Evolutionary conservation across 2,113 vertebrate species (phyloP), one percentile per base, ranked within the genome.

Genomic region (Hippopotamus amphibius): DNA sequence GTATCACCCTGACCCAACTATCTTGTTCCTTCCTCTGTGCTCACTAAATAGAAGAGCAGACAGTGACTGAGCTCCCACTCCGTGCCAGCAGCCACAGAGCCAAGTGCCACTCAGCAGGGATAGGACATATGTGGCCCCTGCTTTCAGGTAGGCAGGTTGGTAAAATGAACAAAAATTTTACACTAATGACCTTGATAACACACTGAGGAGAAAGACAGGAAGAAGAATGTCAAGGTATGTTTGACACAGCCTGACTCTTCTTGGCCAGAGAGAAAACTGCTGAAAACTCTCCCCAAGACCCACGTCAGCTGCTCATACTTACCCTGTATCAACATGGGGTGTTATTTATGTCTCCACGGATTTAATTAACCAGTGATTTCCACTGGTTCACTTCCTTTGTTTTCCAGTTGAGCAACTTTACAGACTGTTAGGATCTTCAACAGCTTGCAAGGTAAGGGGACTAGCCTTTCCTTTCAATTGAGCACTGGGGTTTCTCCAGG

Each of bases 401-500:
- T 90, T 97, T 92, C 84, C 80, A 95, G 28, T 24, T 88, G 57
- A 84, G 84, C 80, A 66, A 86, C 68, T 96, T 96, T 76, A 87
- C 22, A 95, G 87, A 74, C 26, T 11, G 0, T 63, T 90, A 28
- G 6, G 37, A 46, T 76, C 43, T 71, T 57, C 30, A 4, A 66
- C 65, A 72, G 55, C 57, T 72, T 90, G 72, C 68, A 89, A 90
- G 43, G 80, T 53, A 95, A 92, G 86, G 41, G 59, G 5, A 61
- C 33, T 48, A 79, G 26, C 10, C 79, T 50, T 89, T 74, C 84
- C 81, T 96, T 96, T 94, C 46, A 98, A 93, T 77, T 59, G 80
- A 95, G 92, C 87, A 95, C 95, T 30, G 48, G 87, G 87, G 86
- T 21, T 97, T 98, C 95, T 97, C 33, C 95, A 92, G 88, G 76